Conservation (phyloP, 2,113 vertebrate species). For the Pogonocichla stellata region DNA sequence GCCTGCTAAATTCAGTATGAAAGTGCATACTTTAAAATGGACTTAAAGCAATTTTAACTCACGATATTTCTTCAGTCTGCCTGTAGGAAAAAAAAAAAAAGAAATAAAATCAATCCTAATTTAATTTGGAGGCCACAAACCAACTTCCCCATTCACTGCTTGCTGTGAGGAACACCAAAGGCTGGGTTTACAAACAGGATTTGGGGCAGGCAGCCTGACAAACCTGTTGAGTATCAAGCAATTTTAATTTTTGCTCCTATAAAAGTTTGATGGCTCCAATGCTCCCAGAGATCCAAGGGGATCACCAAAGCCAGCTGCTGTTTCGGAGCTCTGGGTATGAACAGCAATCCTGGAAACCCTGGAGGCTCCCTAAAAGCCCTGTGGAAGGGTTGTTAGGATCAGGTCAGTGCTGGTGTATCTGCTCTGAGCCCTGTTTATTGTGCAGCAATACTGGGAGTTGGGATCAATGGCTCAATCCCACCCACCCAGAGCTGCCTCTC, state of each 20-base stretch:
- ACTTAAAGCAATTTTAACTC: conserved; percentile 83
- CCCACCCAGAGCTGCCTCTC: accelerated
- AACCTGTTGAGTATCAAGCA: conserved; percentile 34
- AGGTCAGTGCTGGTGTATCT: neutral
- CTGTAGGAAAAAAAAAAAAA: conserved; percentile 43
- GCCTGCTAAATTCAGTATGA: conserved; percentile 68
- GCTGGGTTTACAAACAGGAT: conserved; percentile 39
- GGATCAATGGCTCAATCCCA: neutral
- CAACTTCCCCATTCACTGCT: conserved; percentile 79
- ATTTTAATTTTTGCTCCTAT: conserved; percentile 32
- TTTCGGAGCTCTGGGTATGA: neutral
- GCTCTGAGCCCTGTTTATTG: accelerated
- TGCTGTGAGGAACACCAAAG: conserved; percentile 22
- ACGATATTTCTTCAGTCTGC: conserved; percentile 78
- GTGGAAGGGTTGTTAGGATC: neutral
- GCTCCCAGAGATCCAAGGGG: neutral
- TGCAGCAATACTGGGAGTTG: accelerated
- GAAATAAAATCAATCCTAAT: conserved; percentile 91
- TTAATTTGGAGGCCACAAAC: conserved; percentile 87
- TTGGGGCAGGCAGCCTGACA: conserved; percentile 12
- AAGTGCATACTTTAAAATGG: conserved; percentile 76
- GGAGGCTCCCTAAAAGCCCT: neutral
- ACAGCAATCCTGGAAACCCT: neutral
- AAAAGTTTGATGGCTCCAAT: accelerated
- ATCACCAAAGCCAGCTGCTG: accelerated